Conservation (phyloP, 2,797 vertebrate genomes). For the Clarias pachynema region DNA sequence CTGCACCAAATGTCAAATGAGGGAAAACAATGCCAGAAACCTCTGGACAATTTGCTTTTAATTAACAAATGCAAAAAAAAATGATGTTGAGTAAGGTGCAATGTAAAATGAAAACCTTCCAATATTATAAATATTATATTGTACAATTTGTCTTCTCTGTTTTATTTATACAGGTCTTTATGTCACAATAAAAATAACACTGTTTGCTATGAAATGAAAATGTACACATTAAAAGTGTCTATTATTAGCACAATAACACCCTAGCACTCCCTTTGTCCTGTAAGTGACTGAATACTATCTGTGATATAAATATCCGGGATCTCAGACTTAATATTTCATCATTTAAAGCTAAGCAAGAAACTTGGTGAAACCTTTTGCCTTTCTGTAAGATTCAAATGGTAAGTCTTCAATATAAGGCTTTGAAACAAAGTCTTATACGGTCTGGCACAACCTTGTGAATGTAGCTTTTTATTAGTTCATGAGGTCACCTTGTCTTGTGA, state of each 20-base stretch:
- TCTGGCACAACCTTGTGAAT: neutral
- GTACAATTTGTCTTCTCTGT: neutral
- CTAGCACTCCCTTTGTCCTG: conserved; percentile 21
- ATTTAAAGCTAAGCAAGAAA: neutral
- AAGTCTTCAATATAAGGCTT: neutral
- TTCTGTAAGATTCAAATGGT: neutral
- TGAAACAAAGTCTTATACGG: neutral
- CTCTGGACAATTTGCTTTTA: neutral
- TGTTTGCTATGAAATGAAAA: conserved; percentile 10
- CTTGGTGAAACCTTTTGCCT: neutral
- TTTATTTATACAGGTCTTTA: neutral
- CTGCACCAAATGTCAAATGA: too few relatives aligned
- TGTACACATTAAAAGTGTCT: conserved; percentile 19
- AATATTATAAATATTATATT: neutral
- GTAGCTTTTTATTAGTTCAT: neutral
- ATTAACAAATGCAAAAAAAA: neutral
- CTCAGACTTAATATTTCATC: neutral
- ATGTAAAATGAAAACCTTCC: neutral
- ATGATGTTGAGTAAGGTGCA: neutral
- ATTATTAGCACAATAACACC: conserved; percentile 28
- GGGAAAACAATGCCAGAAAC: neutral
- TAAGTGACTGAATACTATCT: neutral
- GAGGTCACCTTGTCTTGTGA: neutral
- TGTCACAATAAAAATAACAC: neutral
- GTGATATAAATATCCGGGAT: neutral